These are phyloP conservation scores for Orchestes rusci DNA, from an alignment of 2,888 invertebrate genomes.

Conservation along the genomic window DNA sequence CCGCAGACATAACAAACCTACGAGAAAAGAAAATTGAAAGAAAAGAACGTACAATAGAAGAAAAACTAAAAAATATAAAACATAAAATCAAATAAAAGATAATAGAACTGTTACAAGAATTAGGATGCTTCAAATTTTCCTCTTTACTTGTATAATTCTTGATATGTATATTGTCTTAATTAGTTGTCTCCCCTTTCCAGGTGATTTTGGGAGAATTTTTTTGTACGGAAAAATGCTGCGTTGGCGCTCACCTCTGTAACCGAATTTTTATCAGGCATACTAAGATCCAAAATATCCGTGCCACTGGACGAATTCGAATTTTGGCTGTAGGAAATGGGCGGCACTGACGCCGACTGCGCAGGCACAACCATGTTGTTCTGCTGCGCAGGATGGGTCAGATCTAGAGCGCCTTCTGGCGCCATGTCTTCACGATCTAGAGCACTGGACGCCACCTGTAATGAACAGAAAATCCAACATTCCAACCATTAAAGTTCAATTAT, in stretches of 20 bases:
- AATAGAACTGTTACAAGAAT: too few species aligned
- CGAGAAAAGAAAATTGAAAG: neutral
- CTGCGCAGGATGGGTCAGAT: conserved; percentile 46
- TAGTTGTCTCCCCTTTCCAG: too few species aligned
- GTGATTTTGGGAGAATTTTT: too few species aligned
- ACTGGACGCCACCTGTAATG: conserved; percentile 32
- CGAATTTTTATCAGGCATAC: conserved; percentile 89
- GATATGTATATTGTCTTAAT: too few species aligned
- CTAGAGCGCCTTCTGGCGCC: conserved; percentile 45
- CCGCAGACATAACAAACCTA: conserved; percentile 79
- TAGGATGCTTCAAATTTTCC: too few species aligned
- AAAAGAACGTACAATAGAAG: too few species aligned
- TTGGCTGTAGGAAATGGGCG: conserved; percentile 39
- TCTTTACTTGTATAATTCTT: too few species aligned
- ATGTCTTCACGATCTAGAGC: conserved; percentile 35
- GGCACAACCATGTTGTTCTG: conserved; percentile 37
- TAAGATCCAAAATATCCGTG: conserved; percentile 78
- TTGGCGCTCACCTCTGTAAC: conserved; percentile 60
- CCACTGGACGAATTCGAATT: conserved; percentile 54
- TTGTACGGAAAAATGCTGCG: too few species aligned
- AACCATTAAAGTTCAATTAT: too few species aligned
- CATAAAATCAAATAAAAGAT: too few species aligned
- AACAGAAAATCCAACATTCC: too few species aligned
- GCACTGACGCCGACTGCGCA: conserved; percentile 31
- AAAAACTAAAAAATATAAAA: too few species aligned